A percentile compares a stretch with the other conserved stretches of the same genome.
These are phyloP conservation scores for Hydrolagus affinis DNA, from an alignment of 2,113 vertebrate species.

Conservation along the genomic window DNA sequence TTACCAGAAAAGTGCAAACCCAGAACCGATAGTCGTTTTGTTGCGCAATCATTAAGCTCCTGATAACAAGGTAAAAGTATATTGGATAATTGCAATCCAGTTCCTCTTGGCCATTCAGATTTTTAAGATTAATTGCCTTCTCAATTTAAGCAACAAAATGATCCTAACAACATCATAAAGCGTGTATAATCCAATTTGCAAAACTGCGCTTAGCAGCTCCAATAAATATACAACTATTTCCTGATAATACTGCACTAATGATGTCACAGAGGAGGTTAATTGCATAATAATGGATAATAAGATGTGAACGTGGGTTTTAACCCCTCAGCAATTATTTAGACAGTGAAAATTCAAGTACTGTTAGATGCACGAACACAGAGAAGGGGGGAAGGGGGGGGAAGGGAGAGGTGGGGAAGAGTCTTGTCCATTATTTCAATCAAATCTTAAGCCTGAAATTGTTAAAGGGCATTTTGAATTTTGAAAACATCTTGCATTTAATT, in stretches of 20 bases:
- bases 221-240: constrained; percentile 14
- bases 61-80: constrained; percentile 21
- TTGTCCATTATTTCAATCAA: too few species aligned
- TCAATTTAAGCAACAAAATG: constrained; percentile 15
- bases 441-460: too few species aligned
- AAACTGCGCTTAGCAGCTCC: background rate
- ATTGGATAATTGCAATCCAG: constrained; percentile 18
- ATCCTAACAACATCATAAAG: constrained; percentile 24
- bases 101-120: constrained; percentile 4
- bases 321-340: background rate
- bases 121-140: constrained; percentile 27
- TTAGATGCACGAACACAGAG: too few species aligned
- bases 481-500: too few species aligned
- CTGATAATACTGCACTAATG: constrained; percentile 29
- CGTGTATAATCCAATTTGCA: constrained; percentile 3
- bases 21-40: background rate
- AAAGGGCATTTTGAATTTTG: too few species aligned
- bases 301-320: background rate
- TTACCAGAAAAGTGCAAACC: background rate
- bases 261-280: constrained; percentile 24
- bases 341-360: too few species aligned
- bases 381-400: too few species aligned
- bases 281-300: background rate
- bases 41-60: background rate
- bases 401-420: too few species aligned